Evolutionary conservation across 2,888 invertebrate genomes (phyloP), one percentile per base, ranked within the genome.

Genomic region (Leptopilina drosophilae): DNA sequence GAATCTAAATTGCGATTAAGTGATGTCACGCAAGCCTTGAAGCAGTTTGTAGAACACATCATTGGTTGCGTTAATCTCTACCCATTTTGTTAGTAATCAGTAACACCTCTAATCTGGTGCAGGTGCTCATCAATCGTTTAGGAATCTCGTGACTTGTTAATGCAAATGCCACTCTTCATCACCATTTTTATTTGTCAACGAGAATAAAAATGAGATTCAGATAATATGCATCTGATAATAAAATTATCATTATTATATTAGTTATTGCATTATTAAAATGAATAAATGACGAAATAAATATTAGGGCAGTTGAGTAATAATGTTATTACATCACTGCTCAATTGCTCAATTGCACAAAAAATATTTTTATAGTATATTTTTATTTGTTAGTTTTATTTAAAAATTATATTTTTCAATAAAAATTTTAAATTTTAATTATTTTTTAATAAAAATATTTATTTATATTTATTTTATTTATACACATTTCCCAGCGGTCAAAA

Each of bases 61-160:
- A 49, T 76, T 56, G 65, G 64, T 56, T 62, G 33, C 77, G 83
- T 80, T 86, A 86, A 87, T 86, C 86, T 83, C 80, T 83, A 78
- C 78, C 82, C 82, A 82, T 85, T 87, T 85, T 85, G 81, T 53
- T 59, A 81, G 85, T 82, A 86, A 87, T 88, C 86, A 87, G 87
- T 84, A 85, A 84, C 83, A 80, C 81, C 81, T 83, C 87, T 87
- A 87, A 88, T 88, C 88, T 86, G 85, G 81, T 82, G 82, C 84
- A 81, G 84, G 83, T 84, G 82, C 83, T 84, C 87, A 87, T 88
- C 86, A 86, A 88, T 88, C 85, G 82, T 85, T 82, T 42, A 20
- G 66, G 56, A 73, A 69, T 69, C 26, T 69, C 49, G 53, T 64
- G 75, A 76, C 49, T 59, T 15, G n/a, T 75, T 40, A 62, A 59